Conservation (phyloP, 2,797 vertebrate species). For the Sparus aurata region DNA sequence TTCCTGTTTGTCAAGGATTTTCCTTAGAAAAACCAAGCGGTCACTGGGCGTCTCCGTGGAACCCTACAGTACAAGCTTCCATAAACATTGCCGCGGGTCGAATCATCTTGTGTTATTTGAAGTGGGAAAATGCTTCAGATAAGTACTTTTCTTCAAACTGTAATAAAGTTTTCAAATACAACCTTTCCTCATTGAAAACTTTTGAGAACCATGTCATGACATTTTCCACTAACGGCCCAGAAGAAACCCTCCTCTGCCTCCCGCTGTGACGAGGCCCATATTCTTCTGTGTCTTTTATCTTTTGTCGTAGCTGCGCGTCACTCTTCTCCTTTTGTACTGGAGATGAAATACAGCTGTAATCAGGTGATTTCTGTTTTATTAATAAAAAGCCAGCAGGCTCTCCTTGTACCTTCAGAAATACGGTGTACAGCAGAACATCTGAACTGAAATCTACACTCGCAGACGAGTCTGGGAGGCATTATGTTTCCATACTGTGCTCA, state of each 20-base stretch:
- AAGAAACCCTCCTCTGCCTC: constrained; percentile 14
- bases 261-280: constrained; percentile 33
- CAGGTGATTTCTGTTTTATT: constrained; percentile 38
- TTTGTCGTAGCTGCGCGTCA: not conserved
- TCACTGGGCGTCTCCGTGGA: constrained; percentile 14
- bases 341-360: constrained; percentile 39
- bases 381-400: constrained; percentile 11
- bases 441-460: not conserved
- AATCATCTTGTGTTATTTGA: not conserved
- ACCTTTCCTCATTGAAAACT: not conserved
- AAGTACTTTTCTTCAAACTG: not conserved
- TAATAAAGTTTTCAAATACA: not conserved
- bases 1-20: constrained; percentile 10
- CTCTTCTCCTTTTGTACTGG: constrained; percentile 23
- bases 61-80: constrained; percentile 11
- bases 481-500: constrained; percentile 11
- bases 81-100: not conserved
- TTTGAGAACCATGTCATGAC: not conserved
- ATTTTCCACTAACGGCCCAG: not conserved
- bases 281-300: constrained; percentile 43
- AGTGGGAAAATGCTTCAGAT: not conserved
- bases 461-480: constrained; percentile 1
- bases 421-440: not conserved
- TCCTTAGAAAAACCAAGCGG: not conserved
- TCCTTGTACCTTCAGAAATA: constrained; percentile 3